Evolutionary conservation across 2,113 vertebrate species (phyloP).

Genomic region (Rattus rattus): DNA sequence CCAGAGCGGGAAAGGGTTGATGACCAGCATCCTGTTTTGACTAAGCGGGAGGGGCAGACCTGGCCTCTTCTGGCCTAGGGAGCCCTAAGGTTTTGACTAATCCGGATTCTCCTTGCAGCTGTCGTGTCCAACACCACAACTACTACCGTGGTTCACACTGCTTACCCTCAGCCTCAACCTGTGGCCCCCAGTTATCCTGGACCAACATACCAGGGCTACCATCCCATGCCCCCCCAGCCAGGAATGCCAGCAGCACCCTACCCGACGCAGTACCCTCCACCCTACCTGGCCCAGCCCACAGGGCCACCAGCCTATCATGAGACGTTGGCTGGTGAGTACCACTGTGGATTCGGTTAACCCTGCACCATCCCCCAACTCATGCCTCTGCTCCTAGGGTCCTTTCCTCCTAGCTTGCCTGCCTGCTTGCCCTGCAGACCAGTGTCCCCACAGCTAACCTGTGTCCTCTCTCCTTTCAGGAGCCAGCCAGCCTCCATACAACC

Average conservation of each 20-base stretch:
- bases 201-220: slow-evolving; percentile 89
- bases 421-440: not conserved
- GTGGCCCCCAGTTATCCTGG: slow-evolving; percentile 86
- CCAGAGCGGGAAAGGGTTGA: not conserved
- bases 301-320: slow-evolving; percentile 94
- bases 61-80: not conserved
- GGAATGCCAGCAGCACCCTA: slow-evolving; percentile 84
- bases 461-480: slow-evolving; percentile 82
- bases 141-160: slow-evolving; percentile 89
- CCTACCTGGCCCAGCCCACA: slow-evolving; percentile 78
- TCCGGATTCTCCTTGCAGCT: slow-evolving; percentile 84
- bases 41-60: not conserved
- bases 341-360: not conserved
- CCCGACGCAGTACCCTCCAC: slow-evolving; percentile 86
- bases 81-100: not conserved
- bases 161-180: slow-evolving; percentile 88
- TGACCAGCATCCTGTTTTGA: not conserved
- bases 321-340: slow-evolving; percentile 87
- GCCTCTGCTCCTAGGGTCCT: not conserved
- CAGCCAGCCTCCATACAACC: slow-evolving; percentile 93
- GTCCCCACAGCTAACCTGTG: not conserved
- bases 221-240: slow-evolving; percentile 88
- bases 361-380: too few relatives aligned
- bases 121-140: slow-evolving; percentile 88
- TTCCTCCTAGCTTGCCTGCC: not conserved